phyloP scores from a whole-genome alignment of 2,113 vertebrate species.

The Microtus richardsoni region DNA sequence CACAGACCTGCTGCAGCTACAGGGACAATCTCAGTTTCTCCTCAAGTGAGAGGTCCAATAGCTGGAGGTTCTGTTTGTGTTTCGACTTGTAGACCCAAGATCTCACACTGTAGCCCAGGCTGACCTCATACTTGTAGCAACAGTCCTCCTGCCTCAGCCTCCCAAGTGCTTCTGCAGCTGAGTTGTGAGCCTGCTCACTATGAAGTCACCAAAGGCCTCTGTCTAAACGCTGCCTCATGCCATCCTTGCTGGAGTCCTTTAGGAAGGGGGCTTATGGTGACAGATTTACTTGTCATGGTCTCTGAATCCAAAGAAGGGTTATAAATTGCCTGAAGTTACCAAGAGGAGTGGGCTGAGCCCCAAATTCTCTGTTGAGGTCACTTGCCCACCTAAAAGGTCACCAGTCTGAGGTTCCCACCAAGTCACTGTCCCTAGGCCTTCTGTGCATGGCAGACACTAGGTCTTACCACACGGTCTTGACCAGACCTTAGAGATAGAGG shows the following conservation, averaged over 20 bases:
- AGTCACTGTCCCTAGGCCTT: not conserved
- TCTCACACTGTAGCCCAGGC: not conserved
- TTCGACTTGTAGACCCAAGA: not conserved
- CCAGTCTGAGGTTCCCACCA: not conserved
- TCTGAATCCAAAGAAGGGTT: slow-evolving; percentile 3
- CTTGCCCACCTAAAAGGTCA: not conserved
- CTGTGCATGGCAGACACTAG: not conserved
- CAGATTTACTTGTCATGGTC: not conserved
- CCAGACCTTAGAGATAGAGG: not conserved
- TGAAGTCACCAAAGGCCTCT: not conserved
- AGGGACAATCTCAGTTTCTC: slow-evolving; percentile 27
- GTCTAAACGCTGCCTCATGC: not conserved
- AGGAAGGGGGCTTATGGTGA: not conserved
- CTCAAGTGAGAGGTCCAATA: not conserved
- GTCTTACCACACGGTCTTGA: not conserved
- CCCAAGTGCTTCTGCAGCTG: not conserved
- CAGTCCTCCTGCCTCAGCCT: not conserved
- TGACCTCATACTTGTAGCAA: not conserved
- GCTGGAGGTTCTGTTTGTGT: not conserved
- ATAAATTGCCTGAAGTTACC: slow-evolving; percentile 21
- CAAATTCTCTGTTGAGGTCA: not conserved
- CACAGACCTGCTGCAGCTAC: not conserved
- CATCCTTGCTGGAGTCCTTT: not conserved
- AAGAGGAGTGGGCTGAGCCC: not conserved
- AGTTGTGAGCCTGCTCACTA: not conserved